phyloP scores from a whole-genome alignment of 2,113 vertebrate species.

The Phylloscopus trochilus region DNA sequence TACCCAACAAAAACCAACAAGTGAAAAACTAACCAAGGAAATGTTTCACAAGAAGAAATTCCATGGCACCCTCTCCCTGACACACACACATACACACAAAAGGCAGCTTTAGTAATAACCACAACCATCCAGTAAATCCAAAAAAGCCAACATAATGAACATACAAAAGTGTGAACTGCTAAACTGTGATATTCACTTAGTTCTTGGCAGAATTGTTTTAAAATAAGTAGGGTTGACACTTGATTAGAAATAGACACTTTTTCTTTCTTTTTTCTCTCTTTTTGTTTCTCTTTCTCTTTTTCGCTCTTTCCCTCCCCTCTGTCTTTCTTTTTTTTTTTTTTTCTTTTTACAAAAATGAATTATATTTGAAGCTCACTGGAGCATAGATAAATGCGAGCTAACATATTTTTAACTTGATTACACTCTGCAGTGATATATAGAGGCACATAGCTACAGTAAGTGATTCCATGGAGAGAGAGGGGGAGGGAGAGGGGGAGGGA shows the following conservation, averaged over 20 bases:
- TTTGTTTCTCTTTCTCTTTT: not conserved
- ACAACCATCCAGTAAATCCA: not conserved
- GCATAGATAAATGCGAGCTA: conserved; percentile 5
- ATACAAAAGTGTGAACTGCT: not conserved
- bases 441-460: conserved; percentile 44
- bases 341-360: not conserved
- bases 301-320: too few relatives aligned
- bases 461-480: conserved; percentile 31
- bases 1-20: conserved; percentile 5
- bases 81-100: not conserved
- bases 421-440: conserved; percentile 48
- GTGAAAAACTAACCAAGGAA: conserved; percentile 22
- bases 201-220: not conserved
- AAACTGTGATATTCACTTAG: conserved; percentile 1
- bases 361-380: not conserved
- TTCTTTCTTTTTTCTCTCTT: not conserved
- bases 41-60: not conserved
- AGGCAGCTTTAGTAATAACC: conserved; percentile 5
- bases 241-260: not conserved
- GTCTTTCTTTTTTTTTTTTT: not conserved
- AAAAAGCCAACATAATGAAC: not conserved
- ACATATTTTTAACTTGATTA: conserved; percentile 58
- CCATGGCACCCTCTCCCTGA: not conserved
- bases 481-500: not conserved
- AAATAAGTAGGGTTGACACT: conserved; percentile 7